phyloP scores from a whole-genome alignment of 35 echinoderm and acorn worm genomes.

The Lytechinus variegatus region DNA sequence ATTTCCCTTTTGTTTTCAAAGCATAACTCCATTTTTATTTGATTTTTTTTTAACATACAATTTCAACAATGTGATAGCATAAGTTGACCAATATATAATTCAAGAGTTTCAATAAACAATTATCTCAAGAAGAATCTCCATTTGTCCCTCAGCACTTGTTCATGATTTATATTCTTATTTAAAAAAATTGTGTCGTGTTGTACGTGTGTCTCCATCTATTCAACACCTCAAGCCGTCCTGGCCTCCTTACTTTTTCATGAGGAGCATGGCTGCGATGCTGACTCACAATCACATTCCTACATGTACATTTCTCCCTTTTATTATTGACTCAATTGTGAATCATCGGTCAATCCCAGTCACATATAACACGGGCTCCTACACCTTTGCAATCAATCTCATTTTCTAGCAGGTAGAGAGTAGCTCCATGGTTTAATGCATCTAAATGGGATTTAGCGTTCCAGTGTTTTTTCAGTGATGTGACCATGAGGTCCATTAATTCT shows the following conservation, averaged over 20 bases:
- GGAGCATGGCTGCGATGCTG: not conserved
- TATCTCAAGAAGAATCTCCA: no score
- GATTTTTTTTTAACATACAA: no score
- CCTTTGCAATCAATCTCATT: constrained; percentile 4
- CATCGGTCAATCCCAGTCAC: not conserved
- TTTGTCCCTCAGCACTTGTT: not conserved
- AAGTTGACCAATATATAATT: no score
- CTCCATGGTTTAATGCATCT: not conserved
- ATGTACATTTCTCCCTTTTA: not conserved
- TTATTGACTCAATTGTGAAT: constrained; percentile 20
- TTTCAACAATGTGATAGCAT: no score
- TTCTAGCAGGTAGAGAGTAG: not conserved
- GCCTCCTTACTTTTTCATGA: not conserved
- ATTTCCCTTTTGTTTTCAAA: not conserved
- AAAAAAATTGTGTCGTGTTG: no score
- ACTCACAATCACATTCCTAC: not conserved
- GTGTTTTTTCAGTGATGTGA: not conserved
- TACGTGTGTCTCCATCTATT: not conserved
- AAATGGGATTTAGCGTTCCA: not conserved
- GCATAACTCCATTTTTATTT: no score
- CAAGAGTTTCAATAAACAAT: no score
- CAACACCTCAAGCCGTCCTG: not conserved
- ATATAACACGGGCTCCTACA: not conserved
- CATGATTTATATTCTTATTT: not conserved
- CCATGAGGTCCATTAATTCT: not conserved